These are phyloP conservation scores for Bursaphelenchus okinawaensis DNA, from an alignment of 2,888 invertebrate species.

Conservation along the genomic window DNA sequence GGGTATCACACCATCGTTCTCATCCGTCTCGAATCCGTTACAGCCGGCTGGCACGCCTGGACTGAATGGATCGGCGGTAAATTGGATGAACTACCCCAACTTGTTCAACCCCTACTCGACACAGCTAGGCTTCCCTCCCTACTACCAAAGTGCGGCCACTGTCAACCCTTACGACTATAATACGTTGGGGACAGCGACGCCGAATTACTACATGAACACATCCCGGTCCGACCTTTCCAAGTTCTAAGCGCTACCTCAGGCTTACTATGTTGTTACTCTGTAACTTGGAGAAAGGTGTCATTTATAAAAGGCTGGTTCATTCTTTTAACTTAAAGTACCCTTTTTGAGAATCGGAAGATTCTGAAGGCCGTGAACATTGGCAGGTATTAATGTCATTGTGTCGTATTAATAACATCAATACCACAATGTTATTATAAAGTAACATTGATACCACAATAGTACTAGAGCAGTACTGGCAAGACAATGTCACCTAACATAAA, in stretches of 20 bases:
- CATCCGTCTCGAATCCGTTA: not conserved
- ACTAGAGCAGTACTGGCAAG: no score
- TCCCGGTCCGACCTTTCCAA: conserved; percentile 5
- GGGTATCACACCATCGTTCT: not conserved
- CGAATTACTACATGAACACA: conserved; percentile 13
- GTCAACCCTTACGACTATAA: conserved; percentile 7
- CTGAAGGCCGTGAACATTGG: no score
- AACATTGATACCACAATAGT: no score
- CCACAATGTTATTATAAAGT: no score
- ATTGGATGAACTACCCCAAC: conserved; percentile 8
- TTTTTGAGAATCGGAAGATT: no score
- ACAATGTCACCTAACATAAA: no score
- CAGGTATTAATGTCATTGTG: no score
- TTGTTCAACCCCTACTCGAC: not conserved
- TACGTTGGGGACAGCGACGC: not conserved
- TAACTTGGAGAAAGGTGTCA: no score
- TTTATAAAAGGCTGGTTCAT: no score
- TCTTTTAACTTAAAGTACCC: no score
- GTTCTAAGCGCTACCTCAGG: conserved; percentile 3
- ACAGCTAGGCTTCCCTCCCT: not conserved
- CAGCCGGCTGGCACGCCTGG: not conserved
- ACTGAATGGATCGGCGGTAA: conserved; percentile 1
- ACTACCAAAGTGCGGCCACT: not conserved
- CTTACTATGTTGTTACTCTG: no score
- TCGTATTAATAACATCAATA: no score